Base-by-base conservation (phyloP, 2,888 invertebrate genomes). In the Baronia brevicornis region DNA sequence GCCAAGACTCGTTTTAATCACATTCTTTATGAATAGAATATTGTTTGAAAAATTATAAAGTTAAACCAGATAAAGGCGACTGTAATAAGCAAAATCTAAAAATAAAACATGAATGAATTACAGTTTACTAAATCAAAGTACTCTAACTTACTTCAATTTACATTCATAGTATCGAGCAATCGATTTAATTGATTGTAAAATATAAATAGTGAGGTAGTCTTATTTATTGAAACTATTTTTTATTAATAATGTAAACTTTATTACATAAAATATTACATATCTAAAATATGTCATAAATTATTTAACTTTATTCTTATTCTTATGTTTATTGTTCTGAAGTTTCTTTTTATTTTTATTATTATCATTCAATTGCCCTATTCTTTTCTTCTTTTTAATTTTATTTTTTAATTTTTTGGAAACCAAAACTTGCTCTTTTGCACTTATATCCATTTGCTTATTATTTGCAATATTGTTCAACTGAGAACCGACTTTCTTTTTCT, bases 381-480 rank as follows among this genome's bases (percentile, higher is more conserved):
- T 54, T 38, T 79, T 77, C 36, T 70, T 62, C 41, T 73, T 77
- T 35, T 72, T 73, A 4, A 59, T 45, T 38, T 69, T 59, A 14
- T 67, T 70, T 51, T 79, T 80, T 2, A 80, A 38, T 44, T 77
- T 77, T 34, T 64, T 68, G 2, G 78, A 59, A 20, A 57, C 67
- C 31, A 51, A 56, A 3, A 58, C 51, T 50, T 69, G 64, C 1
- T 67, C 27, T 13, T 59, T 55, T 28, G 69, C 66, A 5, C 70
- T 60, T 3, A 78, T 47, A 52, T 45, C 48, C 13, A 24, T 36
- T 30, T 40, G 43, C 25, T 34, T 48, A 19, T 32, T 48, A 31
- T 28, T 44, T 10, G 8, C 30, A n/a, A 25, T 24, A 10, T 22
- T 35, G n/a, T n/a, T n/a, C n/a, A n/a, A n/a, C n/a, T n/a, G n/a